Percentiles rank a stretch among this genome's conserved stretches.
phyloP scores from a whole-genome alignment of 1,140 invertebrate genomes.

The Drosophila pseudoobscura region DNA sequence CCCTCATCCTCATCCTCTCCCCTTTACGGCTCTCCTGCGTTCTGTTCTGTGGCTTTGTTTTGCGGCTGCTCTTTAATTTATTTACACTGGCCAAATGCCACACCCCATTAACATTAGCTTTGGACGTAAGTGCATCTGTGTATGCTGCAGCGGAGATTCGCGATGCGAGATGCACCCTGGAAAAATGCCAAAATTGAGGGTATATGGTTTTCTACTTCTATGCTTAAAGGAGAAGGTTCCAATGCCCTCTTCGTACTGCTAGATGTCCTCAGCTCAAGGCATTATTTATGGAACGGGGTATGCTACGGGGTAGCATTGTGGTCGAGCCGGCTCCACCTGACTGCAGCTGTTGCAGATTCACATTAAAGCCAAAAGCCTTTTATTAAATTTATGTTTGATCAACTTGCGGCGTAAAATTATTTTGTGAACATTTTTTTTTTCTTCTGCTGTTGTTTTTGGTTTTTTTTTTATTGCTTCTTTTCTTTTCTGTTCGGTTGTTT shows the following conservation, averaged over 20 bases:
- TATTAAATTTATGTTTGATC: slow-evolving; percentile 75
- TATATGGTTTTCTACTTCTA: too few relatives aligned
- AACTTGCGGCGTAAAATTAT: slow-evolving; percentile 38
- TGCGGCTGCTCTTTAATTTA: slow-evolving; percentile 76
- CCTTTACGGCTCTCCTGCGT: too few relatives aligned
- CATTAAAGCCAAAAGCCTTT: slow-evolving; percentile 60
- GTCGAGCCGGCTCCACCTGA: neutral
- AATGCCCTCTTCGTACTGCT: too few relatives aligned
- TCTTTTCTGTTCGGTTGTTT: slow-evolving; percentile 32
- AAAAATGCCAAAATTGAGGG: too few relatives aligned
- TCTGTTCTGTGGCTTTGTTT: slow-evolving; percentile 50
- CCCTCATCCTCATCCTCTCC: neutral
- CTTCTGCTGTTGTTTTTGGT: neutral
- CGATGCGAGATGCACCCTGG: too few relatives aligned
- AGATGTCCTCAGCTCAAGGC: too few relatives aligned
- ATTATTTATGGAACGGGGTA: too few relatives aligned
- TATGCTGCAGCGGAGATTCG: slow-evolving; percentile 3
- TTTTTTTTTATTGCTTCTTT: slow-evolving; percentile 2
- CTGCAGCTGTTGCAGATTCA: slow-evolving; percentile 38
- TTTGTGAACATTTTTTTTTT: slow-evolving; percentile 21
- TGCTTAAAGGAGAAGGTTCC: too few relatives aligned
- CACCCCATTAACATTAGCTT: slow-evolving; percentile 67
- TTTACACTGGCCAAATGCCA: slow-evolving; percentile 76
- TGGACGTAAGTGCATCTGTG: slow-evolving; percentile 36
- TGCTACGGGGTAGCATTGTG: neutral